phyloP scores from a whole-genome alignment of 2,888 invertebrate genomes.

The Drosophila mimica region DNA sequence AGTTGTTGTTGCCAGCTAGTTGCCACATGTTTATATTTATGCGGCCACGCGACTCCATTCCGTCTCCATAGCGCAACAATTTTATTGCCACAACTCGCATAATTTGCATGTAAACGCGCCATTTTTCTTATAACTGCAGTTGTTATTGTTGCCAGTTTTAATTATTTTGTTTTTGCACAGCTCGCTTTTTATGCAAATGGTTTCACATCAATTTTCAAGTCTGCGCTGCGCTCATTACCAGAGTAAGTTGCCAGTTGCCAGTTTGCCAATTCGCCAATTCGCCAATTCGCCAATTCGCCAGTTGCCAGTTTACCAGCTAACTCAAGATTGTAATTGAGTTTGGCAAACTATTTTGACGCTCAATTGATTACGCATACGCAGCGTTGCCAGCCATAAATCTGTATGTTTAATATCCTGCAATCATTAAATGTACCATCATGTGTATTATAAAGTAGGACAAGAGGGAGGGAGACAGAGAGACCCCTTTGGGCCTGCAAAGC shows the following conservation, averaged over 20 bases:
- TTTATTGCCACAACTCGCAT: constrained; percentile 77
- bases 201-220: constrained; percentile 69
- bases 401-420: constrained; percentile 32
- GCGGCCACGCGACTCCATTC: constrained; percentile 50
- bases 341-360: constrained; percentile 72
- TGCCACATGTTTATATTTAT: constrained; percentile 81
- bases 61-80: constrained; percentile 49
- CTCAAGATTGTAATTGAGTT: constrained; percentile 71
- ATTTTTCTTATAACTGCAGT: constrained; percentile 71
- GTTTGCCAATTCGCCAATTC: constrained; percentile 8
- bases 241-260: constrained; percentile 17
- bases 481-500: neutral
- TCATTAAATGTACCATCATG: neutral
- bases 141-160: constrained; percentile 51
- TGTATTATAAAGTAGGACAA: neutral
- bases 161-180: constrained; percentile 70
- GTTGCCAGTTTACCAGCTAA: constrained; percentile 13
- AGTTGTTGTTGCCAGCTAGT: constrained; percentile 26
- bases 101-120: constrained; percentile 83
- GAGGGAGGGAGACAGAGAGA: neutral
- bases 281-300: constrained; percentile 8
- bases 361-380: constrained; percentile 75
- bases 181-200: constrained; percentile 70
- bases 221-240: constrained; percentile 54
- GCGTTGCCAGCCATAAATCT: constrained; percentile 48